Base-by-base conservation (phyloP, 1,140 invertebrate genomes). In the Adelges cooleyi region DNA sequence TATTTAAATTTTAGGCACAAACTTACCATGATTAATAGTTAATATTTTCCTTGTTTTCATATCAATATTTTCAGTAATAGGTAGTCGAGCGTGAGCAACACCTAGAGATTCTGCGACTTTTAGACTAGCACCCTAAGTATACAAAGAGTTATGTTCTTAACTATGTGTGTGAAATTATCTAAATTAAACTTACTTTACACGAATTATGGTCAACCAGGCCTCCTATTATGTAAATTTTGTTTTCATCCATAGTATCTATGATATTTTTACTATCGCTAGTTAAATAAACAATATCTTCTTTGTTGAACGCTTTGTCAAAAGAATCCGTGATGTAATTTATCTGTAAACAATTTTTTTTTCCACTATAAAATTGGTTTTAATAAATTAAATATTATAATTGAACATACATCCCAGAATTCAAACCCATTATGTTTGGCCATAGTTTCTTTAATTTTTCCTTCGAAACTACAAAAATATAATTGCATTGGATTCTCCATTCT, bases 131-230 rank as follows among this genome's bases (percentile, higher is more conserved):
- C 93, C 92, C 86, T 90, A 78, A 69, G 15, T 65, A 54, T 59
- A 54, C 3, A 18, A 18, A 23, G 29, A n/a, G n/a, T n/a, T n/a
- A n/a, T n/a, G n/a, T 33, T 54, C 17, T n/a, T 48, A 29, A 25
- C n/a, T 65, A 22, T 42, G 17, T 25, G 1, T 40, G 23, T 17
- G 50, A 36, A n/a, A 22, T 22, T 67, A 15, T 33, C 13, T n/a
- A 15, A 65, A 49, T 51, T 50, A 62, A 68, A 53, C 67, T 72
- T 75, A 90, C 89, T 80, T 98, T 98, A 70, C 95, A 86, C 69
- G 85, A 80, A 79, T 98, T 98, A 74, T 98, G 95, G 78, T 99
- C 96, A 1, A 99, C 92, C 17, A 99, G 77, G 52, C 95, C 96
- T 46, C 96, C 95, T 76, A 98, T 98, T 42, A 98, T 83, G 72